phyloP scores from a whole-genome alignment of 2,113 vertebrate species.

The Chascanopsetta lugubris region DNA sequence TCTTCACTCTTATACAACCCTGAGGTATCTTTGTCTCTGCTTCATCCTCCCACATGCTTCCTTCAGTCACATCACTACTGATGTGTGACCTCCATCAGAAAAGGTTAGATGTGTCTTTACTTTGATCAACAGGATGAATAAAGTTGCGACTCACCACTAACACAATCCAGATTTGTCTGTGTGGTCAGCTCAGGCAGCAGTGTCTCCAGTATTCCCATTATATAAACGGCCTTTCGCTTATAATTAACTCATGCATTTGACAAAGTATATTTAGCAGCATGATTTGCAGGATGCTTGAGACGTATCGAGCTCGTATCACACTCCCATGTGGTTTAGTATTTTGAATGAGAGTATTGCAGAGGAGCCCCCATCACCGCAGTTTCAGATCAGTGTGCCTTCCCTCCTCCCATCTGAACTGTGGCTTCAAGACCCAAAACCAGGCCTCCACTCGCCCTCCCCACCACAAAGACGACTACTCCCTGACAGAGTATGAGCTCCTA shows the following conservation, averaged over 20 bases:
- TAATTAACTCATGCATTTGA: slow-evolving; percentile 46
- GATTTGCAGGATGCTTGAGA: slow-evolving; percentile 1
- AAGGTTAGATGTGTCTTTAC: slow-evolving; percentile 33
- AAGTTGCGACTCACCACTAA: slow-evolving; percentile 39
- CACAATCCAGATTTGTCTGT: slow-evolving; percentile 54
- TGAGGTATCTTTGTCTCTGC: background rate
- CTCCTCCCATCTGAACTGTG: slow-evolving; percentile 62
- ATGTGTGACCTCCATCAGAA: slow-evolving; percentile 18
- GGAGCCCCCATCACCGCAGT: slow-evolving; percentile 42
- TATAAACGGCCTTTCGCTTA: slow-evolving; percentile 48
- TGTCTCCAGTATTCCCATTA: slow-evolving; percentile 20
- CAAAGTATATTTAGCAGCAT: slow-evolving; percentile 42
- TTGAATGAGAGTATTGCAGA: slow-evolving; percentile 45
- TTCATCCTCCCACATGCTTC: background rate
- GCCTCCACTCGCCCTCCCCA: slow-evolving; percentile 46
- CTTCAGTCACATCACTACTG: background rate
- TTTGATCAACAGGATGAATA: slow-evolving; percentile 34
- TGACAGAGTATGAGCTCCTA: slow-evolving; percentile 73
- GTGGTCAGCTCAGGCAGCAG: slow-evolving; percentile 21
- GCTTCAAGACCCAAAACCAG: slow-evolving; percentile 57
- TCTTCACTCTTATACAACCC: background rate
- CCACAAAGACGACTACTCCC: slow-evolving; percentile 77
- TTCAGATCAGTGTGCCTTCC: slow-evolving; percentile 55
- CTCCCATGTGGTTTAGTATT: slow-evolving; percentile 55
- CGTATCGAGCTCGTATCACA: slow-evolving; percentile 15